Percentiles rank a stretch among this genome's conserved stretches.
Evolutionary conservation across 2,113 vertebrate species (phyloP).

Genomic region (Columbina picui): DNA sequence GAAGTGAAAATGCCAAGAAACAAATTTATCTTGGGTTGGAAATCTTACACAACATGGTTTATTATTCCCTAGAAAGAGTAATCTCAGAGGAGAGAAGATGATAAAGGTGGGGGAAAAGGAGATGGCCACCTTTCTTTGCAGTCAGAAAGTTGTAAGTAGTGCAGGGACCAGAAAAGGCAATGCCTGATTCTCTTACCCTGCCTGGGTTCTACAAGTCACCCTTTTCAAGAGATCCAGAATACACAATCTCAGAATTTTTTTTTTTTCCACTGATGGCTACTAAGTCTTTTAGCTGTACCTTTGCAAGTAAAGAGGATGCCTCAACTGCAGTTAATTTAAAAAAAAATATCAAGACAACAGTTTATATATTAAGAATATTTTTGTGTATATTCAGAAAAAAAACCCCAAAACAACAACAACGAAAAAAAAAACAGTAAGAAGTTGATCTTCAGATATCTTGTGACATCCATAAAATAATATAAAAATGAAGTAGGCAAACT

Average conservation of each 20-base stretch:
- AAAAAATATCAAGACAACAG: background rate
- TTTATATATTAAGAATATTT: background rate
- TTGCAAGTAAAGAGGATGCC: background rate
- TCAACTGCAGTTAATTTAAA: background rate
- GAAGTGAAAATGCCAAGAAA: slow-evolving; percentile 18
- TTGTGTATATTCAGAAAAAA: background rate
- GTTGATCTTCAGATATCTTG: background rate
- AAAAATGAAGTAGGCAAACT: background rate
- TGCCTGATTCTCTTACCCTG: background rate
- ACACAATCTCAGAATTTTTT: background rate
- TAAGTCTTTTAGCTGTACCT: background rate
- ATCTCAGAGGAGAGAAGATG: background rate
- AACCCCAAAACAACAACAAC: background rate
- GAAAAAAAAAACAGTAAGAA: background rate
- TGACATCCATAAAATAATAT: background rate
- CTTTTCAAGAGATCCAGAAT: background rate
- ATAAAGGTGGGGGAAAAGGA: background rate
- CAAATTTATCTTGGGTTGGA: background rate
- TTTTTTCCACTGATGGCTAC: background rate
- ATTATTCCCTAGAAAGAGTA: slow-evolving; percentile 41
- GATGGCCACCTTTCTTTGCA: background rate
- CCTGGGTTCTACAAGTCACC: fast-evolving
- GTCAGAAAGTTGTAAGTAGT: background rate
- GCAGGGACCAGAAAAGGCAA: background rate
- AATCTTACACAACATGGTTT: background rate